Conservation (phyloP, 2,888 invertebrate species). For the Thalpophila matura region DNA sequence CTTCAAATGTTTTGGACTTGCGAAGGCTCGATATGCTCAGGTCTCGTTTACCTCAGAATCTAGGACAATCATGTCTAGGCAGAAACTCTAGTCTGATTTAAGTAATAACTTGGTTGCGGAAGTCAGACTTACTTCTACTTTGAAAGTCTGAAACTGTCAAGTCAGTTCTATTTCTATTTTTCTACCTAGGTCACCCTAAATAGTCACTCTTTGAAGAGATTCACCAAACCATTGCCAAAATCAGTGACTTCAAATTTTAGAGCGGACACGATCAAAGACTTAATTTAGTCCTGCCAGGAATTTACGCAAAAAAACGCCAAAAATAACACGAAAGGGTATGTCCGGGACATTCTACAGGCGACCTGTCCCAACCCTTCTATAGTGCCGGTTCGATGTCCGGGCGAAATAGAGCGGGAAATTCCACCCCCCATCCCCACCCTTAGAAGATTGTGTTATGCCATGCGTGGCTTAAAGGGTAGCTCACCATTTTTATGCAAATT, state of each 20-base stretch:
- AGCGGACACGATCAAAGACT: slow-evolving; percentile 38
- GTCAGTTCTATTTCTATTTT: neutral
- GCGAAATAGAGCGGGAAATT: slow-evolving; percentile 79
- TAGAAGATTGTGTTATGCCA: slow-evolving; percentile 62
- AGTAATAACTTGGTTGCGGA: too few species aligned
- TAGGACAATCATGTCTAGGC: too few species aligned
- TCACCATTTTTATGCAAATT: slow-evolving; percentile 61
- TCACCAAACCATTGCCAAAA: slow-evolving; percentile 19
- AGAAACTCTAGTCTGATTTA: too few species aligned
- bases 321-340: slow-evolving; percentile 57
- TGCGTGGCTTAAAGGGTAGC: slow-evolving; percentile 59
- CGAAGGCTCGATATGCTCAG: too few species aligned
- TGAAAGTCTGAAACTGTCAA: neutral
- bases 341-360: slow-evolving; percentile 73
- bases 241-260: slow-evolving; percentile 37
- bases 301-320: slow-evolving; percentile 53
- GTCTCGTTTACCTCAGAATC: too few species aligned
- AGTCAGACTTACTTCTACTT: too few species aligned
- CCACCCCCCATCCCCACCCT: slow-evolving; percentile 54
- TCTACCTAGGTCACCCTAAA: neutral
- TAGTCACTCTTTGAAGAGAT: slow-evolving; percentile 23
- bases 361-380: slow-evolving; percentile 67
- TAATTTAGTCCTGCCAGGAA: slow-evolving; percentile 29
- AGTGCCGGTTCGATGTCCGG: slow-evolving; percentile 71
- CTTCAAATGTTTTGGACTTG: too few species aligned